Base-by-base conservation (phyloP, 2,888 invertebrate species). In the Tachystola acroxantha region DNA sequence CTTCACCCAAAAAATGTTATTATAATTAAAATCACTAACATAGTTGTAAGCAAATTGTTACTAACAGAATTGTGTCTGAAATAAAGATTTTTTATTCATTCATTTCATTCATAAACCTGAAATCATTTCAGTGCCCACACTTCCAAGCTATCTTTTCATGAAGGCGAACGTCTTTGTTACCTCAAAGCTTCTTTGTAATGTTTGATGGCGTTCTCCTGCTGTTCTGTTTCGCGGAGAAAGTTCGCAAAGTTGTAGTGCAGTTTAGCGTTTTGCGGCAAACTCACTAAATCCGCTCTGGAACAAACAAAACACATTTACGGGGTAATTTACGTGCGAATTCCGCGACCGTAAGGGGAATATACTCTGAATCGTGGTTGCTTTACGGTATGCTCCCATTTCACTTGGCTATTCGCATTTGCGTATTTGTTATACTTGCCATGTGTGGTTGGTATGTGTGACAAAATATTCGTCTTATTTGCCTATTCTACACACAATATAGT, bases 181-280 rank as follows among this genome's bases (percentile, higher is more conserved):
- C 93, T 91, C 53, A 96, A 84, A 45, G 96, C 94, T 75, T 91
- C 91, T 73, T 90, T 90, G 88, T 96, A 96, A 85, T 95, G 95
- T 58, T 90, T 82, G 65, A 92, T 91, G 39, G 96, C 95, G 51
- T 88, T 82, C 57, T 92, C 92, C 47, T 90, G 89, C 60, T 92
- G 89, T 34, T 92, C 92, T 12, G 90, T 89, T 76, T 96, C 95
- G 53, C 93, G 89, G 45, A 94, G 90, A 72, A 92, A 93, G 89
- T 96, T 96, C 39, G 92, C 96, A 64, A 93, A 95, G 89, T 96
- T 96, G 89, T 95, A 96, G 88, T 96, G 95, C 90, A 95, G 93
- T 88, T 96, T 96, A 53, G 96, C 95, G 79, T 96, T 96, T 76
- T 94, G 92, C 33, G 96, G 96, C 56, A 95, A 81, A 50, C 91